Evolutionary conservation across 2,797 vertebrate genomes (phyloP).

Genomic region (Danionella dracula): DNA sequence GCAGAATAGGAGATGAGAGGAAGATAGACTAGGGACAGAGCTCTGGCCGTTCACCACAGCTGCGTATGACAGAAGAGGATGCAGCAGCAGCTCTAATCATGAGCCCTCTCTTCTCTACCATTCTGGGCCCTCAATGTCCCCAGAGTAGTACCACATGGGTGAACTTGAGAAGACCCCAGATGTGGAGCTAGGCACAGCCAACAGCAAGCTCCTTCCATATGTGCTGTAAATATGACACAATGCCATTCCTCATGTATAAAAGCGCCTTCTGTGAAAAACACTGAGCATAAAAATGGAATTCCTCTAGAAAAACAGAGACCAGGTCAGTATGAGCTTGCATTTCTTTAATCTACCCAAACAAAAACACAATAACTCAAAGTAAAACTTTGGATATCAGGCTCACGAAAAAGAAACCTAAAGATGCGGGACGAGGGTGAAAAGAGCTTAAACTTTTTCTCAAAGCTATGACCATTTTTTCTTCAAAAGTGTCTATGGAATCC

Average conservation of each 20-base stretch:
- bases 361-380: no score
- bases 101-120: constrained; percentile 23
- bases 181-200: constrained; percentile 43
- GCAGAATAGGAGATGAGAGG: constrained; percentile 24
- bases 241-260: not conserved
- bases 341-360: no score
- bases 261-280: not conserved
- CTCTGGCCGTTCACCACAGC: constrained; percentile 45
- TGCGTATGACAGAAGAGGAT: constrained; percentile 13
- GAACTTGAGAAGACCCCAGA: constrained; percentile 34
- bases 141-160: constrained; percentile 37
- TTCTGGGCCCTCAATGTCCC: constrained; percentile 36
- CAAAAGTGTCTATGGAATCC: no score
- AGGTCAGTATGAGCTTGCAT: no score
- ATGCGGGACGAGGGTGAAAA: no score
- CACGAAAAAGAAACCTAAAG: no score
- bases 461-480: no score
- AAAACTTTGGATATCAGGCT: no score
- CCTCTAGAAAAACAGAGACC: no score
- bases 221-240: not conserved
- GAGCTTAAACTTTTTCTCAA: no score
- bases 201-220: constrained; percentile 14
- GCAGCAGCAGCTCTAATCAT: constrained; percentile 18
- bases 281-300: not conserved
- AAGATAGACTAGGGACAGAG: constrained; percentile 45